Evolutionary conservation across 2,888 invertebrate species (phyloP).

Genomic region (Trichacis sp.): DNA sequence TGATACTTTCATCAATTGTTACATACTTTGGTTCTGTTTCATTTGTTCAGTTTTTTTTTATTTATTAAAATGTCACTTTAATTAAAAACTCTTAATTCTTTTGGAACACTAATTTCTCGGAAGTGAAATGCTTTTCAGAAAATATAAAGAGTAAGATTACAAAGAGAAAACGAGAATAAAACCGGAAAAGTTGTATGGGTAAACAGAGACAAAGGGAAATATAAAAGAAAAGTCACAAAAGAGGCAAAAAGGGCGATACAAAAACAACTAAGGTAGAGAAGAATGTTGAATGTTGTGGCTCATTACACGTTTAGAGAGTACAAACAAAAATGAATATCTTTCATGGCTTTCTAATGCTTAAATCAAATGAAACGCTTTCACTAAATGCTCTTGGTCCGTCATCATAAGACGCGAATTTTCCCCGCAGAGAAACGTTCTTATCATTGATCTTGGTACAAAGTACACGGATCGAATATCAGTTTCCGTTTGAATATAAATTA

Average conservation of each 20-base stretch:
- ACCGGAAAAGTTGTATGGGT: constrained; percentile 33
- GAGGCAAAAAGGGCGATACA: constrained; percentile 14
- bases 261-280: constrained; percentile 15
- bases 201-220: constrained; percentile 11
- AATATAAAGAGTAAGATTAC: constrained; percentile 12
- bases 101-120: too few relatives aligned
- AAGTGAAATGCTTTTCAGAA: too few relatives aligned
- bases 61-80: too few relatives aligned
- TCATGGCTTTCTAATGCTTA: constrained; percentile 25
- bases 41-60: too few relatives aligned
- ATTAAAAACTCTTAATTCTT: too few relatives aligned
- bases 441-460: neutral
- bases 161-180: constrained; percentile 23
- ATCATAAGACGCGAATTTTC: constrained; percentile 37
- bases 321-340: constrained; percentile 20
- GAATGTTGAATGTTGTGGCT: constrained; percentile 2
- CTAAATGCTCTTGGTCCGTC: constrained; percentile 53
- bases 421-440: constrained; percentile 12
- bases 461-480: too few relatives aligned
- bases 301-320: constrained; percentile 4
- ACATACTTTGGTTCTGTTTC: too few relatives aligned
- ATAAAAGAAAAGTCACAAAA: constrained; percentile 6
- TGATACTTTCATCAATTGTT: too few relatives aligned
- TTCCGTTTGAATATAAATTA: too few relatives aligned
- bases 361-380: constrained; percentile 51